These are phyloP conservation scores for Rotaria macrura DNA, from an alignment of 2,888 invertebrate genomes.

Conservation along the genomic window DNA sequence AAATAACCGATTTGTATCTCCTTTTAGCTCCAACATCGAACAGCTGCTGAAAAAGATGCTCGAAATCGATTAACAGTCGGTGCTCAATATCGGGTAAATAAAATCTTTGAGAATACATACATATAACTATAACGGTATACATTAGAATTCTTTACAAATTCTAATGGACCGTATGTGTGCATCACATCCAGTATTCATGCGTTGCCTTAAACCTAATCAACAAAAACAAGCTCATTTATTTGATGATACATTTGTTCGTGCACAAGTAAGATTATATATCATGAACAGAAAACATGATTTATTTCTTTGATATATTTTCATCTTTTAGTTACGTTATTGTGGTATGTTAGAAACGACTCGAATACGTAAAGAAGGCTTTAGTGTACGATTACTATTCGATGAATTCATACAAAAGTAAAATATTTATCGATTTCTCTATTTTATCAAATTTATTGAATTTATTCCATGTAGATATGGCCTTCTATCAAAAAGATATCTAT, in stretches of 20 bases:
- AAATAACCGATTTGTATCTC: background rate
- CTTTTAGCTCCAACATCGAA: conserved; percentile 9
- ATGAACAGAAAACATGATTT: too few relatives aligned
- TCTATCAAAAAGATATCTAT: conserved; percentile 38
- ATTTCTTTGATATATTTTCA: too few relatives aligned
- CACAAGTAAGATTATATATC: conserved; percentile 39
- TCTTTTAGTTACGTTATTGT: conserved; percentile 43
- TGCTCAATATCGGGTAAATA: conserved; percentile 45
- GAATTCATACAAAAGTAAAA: conserved; percentile 45
- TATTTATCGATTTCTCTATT: background rate
- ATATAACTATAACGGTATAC: conserved; percentile 5
- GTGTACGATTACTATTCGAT: conserved; percentile 43
- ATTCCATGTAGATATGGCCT: conserved; percentile 40
- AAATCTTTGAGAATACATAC: background rate
- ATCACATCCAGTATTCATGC: conserved; percentile 44
- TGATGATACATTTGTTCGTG: conserved; percentile 41
- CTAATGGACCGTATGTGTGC: conserved; percentile 46
- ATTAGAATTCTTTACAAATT: conserved; percentile 43
- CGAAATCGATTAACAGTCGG: conserved; percentile 44
- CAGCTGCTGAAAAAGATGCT: conserved; percentile 34
- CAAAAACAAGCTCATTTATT: conserved; percentile 41
- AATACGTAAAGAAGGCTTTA: conserved; percentile 46
- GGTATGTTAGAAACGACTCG: conserved; percentile 48
- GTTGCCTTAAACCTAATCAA: conserved; percentile 48
- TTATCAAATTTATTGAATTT: background rate